These are phyloP conservation scores for Anguilla japonica DNA, from an alignment of 2,113 vertebrate species.

Conservation along the genomic window DNA sequence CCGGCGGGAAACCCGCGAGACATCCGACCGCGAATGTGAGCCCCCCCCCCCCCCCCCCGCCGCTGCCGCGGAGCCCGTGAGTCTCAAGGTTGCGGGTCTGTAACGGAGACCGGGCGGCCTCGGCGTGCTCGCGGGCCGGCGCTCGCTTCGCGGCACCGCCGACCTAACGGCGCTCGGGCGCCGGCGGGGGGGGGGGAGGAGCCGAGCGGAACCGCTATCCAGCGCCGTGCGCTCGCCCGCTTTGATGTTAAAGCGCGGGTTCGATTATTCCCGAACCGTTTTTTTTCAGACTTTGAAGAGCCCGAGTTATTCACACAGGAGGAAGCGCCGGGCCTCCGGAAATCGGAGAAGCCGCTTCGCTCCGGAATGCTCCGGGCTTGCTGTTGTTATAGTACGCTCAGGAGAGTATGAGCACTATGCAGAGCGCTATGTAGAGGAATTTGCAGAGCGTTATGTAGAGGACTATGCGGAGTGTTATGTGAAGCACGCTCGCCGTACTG, in stretches of 20 bases:
- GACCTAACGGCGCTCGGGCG: not conserved
- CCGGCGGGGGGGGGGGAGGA: no score
- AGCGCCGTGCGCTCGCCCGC: not conserved
- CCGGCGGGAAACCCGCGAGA: conserved; percentile 41
- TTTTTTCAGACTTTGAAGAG: not conserved
- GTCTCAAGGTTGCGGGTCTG: conserved; percentile 45
- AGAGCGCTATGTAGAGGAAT: no score
- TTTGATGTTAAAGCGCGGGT: not conserved
- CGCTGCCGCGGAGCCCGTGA: conserved; percentile 36
- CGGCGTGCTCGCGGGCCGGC: not conserved
- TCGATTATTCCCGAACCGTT: not conserved
- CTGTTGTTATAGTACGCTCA: not conserved
- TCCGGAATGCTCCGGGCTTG: not conserved
- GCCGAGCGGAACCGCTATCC: not conserved
- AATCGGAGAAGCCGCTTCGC: not conserved
- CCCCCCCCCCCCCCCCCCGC: not conserved
- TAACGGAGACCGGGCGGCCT: not conserved
- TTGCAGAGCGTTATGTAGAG: not conserved
- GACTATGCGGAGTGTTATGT: not conserved
- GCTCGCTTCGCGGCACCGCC: no score
- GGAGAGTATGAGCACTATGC: not conserved
- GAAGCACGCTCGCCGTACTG: not conserved
- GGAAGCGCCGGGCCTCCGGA: not conserved
- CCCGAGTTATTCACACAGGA: not conserved
- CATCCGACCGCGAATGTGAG: conserved; percentile 45